phyloP scores from a whole-genome alignment of 1,140 invertebrate genomes.

The Drosophila takahashii region DNA sequence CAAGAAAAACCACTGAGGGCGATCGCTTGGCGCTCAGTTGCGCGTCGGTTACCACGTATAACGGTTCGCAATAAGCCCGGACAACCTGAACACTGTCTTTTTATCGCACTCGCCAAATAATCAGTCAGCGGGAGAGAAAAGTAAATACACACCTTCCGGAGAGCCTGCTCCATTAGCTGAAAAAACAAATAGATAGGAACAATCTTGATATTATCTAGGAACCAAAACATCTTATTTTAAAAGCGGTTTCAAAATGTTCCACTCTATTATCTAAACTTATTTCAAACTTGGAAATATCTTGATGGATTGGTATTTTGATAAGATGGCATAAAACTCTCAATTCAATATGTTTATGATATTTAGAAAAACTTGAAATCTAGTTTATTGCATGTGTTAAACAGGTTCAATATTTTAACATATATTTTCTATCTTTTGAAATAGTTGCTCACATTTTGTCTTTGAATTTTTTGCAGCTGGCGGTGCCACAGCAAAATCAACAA shows the following conservation, averaged over 20 bases:
- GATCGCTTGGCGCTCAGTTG: constrained; percentile 66
- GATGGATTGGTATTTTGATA: too few relatives aligned
- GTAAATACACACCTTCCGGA: constrained; percentile 22
- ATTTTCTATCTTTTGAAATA: not conserved
- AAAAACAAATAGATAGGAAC: not conserved
- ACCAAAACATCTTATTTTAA: not conserved
- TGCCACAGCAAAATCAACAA: constrained; percentile 23
- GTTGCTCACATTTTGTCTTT: not conserved
- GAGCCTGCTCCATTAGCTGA: constrained; percentile 27
- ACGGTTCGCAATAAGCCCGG: constrained; percentile 47
- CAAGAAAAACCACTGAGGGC: constrained; percentile 69
- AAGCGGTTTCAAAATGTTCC: not conserved
- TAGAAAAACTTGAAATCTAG: not conserved
- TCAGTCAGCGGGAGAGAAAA: constrained; percentile 25
- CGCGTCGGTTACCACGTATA: constrained; percentile 58
- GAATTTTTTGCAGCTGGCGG: constrained; percentile 9
- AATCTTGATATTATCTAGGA: not conserved
- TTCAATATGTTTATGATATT: too few relatives aligned
- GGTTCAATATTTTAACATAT: too few relatives aligned
- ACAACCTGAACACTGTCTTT: constrained; percentile 30
- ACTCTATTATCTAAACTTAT: not conserved
- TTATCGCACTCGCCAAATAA: constrained; percentile 35
- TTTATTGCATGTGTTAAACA: not conserved
- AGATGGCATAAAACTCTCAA: too few relatives aligned
- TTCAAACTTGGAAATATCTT: too few relatives aligned